Conservation (phyloP, 2,797 vertebrate genomes). For the Phaenicophaeus curvirostris region DNA sequence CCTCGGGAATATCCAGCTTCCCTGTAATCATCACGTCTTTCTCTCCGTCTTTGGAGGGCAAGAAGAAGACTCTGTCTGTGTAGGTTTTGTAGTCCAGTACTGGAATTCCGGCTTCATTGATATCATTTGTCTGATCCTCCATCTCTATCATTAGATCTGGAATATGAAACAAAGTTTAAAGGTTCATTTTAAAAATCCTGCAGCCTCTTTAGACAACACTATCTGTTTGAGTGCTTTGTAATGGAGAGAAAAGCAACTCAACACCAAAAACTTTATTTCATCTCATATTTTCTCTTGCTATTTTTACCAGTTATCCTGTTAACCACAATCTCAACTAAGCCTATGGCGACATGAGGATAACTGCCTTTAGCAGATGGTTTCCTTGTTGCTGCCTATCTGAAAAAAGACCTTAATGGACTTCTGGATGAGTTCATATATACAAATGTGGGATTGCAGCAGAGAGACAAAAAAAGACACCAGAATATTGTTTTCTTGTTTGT, state of each 20-base stretch:
- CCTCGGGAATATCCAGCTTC: conserved; percentile 91
- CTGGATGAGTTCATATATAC: background rate
- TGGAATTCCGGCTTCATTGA: conserved; percentile 92
- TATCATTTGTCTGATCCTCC: conserved; percentile 96
- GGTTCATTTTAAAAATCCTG: background rate
- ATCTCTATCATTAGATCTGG: conserved; percentile 98
- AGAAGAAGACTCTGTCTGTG: conserved; percentile 95
- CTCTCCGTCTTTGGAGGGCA: conserved; percentile 94
- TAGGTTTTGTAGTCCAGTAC: conserved; percentile 97
- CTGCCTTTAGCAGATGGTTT: background rate
- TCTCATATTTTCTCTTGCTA: background rate
- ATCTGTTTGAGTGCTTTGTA: background rate
- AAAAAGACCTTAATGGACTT: background rate
- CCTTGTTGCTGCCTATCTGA: background rate
- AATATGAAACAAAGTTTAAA: conserved; percentile 7
- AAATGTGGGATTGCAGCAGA: background rate
- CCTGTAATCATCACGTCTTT: conserved; percentile 98
- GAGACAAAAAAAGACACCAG: background rate
- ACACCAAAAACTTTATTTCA: background rate
- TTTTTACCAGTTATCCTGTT: conserved; percentile 15
- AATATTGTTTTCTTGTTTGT: background rate
- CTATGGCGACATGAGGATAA: background rate
- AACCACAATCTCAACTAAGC: background rate
- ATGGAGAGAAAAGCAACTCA: background rate
- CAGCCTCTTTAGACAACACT: background rate